These are phyloP conservation scores for Homarus americanus DNA, from an alignment of 1,140 invertebrate genomes.

Conservation along the genomic window DNA sequence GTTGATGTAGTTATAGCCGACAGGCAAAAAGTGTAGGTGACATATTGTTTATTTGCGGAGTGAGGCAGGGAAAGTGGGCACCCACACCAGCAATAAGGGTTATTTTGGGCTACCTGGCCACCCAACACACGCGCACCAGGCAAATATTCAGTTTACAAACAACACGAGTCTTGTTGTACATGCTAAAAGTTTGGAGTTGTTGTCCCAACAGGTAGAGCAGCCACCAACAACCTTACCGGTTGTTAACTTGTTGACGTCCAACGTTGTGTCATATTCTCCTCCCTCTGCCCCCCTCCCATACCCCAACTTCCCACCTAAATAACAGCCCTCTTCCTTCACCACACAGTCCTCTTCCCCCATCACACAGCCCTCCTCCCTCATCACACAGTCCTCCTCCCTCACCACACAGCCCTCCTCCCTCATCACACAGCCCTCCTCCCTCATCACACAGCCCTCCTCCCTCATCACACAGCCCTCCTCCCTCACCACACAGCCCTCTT, in stretches of 20 bases:
- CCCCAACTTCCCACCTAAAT: background rate
- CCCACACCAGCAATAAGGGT: constrained; percentile 24
- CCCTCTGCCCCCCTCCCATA: background rate
- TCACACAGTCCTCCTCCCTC: background rate
- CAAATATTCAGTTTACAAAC: background rate
- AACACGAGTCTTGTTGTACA: background rate
- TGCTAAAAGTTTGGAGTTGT: background rate
- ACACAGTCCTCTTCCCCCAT: background rate
- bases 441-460: background rate
- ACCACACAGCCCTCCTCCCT: background rate
- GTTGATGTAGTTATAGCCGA: no score
- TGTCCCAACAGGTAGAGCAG: background rate
- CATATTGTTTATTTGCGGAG: constrained; percentile 2
- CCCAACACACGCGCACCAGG: background rate
- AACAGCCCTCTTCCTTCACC: background rate
- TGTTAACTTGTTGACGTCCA: background rate
- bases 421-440: background rate
- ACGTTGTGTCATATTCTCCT: background rate
- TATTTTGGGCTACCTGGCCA: constrained; percentile 16
- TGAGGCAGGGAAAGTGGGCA: constrained; percentile 10
- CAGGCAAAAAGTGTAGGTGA: background rate
- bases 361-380: background rate
- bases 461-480: background rate
- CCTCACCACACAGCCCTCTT: no score
- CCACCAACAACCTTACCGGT: background rate